phyloP scores from a whole-genome alignment of 2,888 invertebrate genomes.

The Polylopha cassiicola region DNA sequence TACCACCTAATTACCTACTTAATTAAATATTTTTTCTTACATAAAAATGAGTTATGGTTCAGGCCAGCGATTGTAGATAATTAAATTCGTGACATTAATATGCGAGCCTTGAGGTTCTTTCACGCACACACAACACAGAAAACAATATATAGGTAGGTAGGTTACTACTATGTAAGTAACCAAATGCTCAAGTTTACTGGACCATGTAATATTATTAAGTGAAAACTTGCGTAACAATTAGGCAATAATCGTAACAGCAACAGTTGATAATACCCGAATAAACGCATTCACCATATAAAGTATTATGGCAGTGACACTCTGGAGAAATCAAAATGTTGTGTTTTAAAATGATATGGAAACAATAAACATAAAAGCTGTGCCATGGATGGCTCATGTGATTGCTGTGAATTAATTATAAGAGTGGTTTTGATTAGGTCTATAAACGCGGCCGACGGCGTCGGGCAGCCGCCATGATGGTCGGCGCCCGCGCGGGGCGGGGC shows the following conservation, averaged over 20 bases:
- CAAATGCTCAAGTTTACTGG: slow-evolving; percentile 4
- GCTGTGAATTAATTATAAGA: slow-evolving; percentile 74
- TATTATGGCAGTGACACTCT: slow-evolving; percentile 67
- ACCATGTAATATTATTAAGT: slow-evolving; percentile 53
- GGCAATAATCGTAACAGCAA: slow-evolving; percentile 48
- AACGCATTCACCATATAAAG: slow-evolving; percentile 54
- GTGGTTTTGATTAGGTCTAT: slow-evolving; percentile 72
- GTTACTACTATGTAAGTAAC: not conserved
- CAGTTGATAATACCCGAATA: slow-evolving; percentile 42
- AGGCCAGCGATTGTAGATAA: too few relatives aligned
- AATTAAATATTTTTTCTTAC: too few relatives aligned
- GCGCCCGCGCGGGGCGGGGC: slow-evolving; percentile 35
- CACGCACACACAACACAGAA: not conserved
- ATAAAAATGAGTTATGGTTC: too few relatives aligned
- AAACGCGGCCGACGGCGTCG: slow-evolving; percentile 42
- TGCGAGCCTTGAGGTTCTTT: not conserved
- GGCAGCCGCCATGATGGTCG: slow-evolving; percentile 33
- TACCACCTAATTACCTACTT: too few relatives aligned
- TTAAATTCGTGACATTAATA: too few relatives aligned
- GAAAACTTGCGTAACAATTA: slow-evolving; percentile 58
- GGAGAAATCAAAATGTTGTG: slow-evolving; percentile 72
- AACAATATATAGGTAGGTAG: not conserved
- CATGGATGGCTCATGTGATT: slow-evolving; percentile 64
- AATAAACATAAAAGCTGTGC: slow-evolving; percentile 72
- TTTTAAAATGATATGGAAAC: slow-evolving; percentile 72